Evolutionary conservation across 2,113 vertebrate species (phyloP), one percentile per base, ranked within the genome.

Genomic region (Xenotilapia flavipinnis): DNA sequence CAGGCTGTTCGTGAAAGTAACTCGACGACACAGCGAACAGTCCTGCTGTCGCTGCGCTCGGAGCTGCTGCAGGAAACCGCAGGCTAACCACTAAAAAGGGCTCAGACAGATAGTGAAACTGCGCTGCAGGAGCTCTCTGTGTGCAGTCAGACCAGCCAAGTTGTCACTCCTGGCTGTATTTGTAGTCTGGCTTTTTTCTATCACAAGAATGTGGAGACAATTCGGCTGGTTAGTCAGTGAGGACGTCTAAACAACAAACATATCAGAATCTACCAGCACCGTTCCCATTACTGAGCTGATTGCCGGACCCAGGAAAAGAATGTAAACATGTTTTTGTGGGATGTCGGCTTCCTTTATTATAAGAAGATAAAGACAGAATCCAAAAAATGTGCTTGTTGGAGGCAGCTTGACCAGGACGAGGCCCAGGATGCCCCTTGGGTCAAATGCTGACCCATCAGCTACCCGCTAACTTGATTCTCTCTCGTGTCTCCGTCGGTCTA

Each of bases 41-140:
- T 54, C 65, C 47, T 80, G 88, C 83, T 91, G 88, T 84, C 45
- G n/a, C 56, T 79, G 9, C 83, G 79, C 83, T 89, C 47, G 1
- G 87, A 85, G 87, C 86, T 90, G 90, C 87, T 62, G 70, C 86
- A 90, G 88, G 80, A 93, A 94, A 94, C 94, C 92, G 1, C 92
- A 85, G 80, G 84, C 86, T 83, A 42, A 91, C 92, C 93, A 91
- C 92, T 87, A 87, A 77, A 92, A 90, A 70, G 85, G 47, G 17
- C 81, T 83, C 10, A 13, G 70, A 87, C 45, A 87, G 91, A 91
- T 81, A 88, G 85, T 75, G 86, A 86, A 92, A 70, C 56, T 56
- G 87, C 79, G 68, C 81, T 19, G 90, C 89, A 40, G 85, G 82
- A 87, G 84, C 83, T 86, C 58, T 38, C 17, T 73, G 89, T 49